These are phyloP conservation scores for Cydia fagiglandana DNA, from an alignment of 1,140 invertebrate genomes.

Conservation along the genomic window DNA sequence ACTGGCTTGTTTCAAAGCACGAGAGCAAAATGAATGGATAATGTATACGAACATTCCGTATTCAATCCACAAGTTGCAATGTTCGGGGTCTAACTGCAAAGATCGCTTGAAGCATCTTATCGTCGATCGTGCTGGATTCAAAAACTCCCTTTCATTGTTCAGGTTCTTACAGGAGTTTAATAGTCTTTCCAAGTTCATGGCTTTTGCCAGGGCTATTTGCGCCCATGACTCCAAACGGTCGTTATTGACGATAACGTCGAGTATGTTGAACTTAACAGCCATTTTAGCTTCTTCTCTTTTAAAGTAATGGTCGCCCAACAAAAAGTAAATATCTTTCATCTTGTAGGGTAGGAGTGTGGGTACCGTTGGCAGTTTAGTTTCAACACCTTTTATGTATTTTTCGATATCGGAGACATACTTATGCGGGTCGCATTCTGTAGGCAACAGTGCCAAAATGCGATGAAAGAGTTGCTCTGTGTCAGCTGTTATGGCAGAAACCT, in stretches of 20 bases:
- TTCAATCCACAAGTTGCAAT: constrained; percentile 92
- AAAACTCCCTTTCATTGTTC: constrained; percentile 84
- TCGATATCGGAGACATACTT: constrained; percentile 81
- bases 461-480: constrained; percentile 90
- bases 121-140: constrained; percentile 85
- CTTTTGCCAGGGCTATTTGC: constrained; percentile 90
- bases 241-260: constrained; percentile 90
- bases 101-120: constrained; percentile 89
- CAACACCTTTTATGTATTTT: constrained; percentile 83
- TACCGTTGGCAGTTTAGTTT: constrained; percentile 78
- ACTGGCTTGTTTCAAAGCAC: constrained; percentile 89
- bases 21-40: constrained; percentile 92
- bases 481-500: constrained; percentile 84
- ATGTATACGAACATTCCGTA: constrained; percentile 93
- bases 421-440: constrained; percentile 82
- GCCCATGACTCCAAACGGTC: constrained; percentile 95
- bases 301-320: constrained; percentile 95
- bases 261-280: constrained; percentile 89
- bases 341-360: constrained; percentile 76
- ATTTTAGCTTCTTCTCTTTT: constrained; percentile 89
- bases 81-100: constrained; percentile 84
- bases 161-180: constrained; percentile 86
- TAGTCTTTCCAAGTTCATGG: constrained; percentile 88
- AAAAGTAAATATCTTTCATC: constrained; percentile 89
- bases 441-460: constrained; percentile 87